Evolutionary conservation across 2,888 invertebrate genomes (phyloP), one percentile per base, ranked within the genome.

Genomic region (Lasioglossum vierecki): DNA sequence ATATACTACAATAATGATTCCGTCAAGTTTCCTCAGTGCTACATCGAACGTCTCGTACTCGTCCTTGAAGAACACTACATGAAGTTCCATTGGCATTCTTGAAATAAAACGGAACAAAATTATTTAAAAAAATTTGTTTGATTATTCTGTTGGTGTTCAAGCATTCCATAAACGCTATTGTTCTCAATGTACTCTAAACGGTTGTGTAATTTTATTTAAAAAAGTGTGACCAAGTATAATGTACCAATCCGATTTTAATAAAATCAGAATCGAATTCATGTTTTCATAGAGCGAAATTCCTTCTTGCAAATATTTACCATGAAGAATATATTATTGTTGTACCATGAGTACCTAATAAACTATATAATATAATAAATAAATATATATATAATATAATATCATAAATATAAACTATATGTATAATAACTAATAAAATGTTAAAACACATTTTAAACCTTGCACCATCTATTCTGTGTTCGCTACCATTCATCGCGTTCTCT

Each of bases 401-500:
- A 30, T 30, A 30, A 30, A 30, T 30, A 30, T n/a, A n/a, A n/a
- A n/a, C n/a, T n/a, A 11, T 1, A n/a, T n/a, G n/a, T n/a, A 57
- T 57, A 15, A 30, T 15, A 8, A 49, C 49, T 35, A 39, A 30
- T n/a, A 53, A 49, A 71, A 41, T 26, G 26, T 41, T 41, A n/a
- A 39, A 46, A 82, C 41, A 26, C 49, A n/a, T 57, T 66, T 18
- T 9, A 49, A 78, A 95, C 93, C 94, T 94, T 63, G 91, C 91
- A 39, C 95, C 95, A 86, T 97, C 97, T 0, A 97, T 94, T 0
- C 96, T 95, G 89, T 97, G 97, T 66, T 97, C 97, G 83, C 97
- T 97, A 2, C 97, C 97, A 85, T 96, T 95, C 95, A 96, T 95
- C 92, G 96, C 95, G 84, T 96, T 95, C 0, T 94, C 91, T 0